Evolutionary conservation across 2,797 vertebrate species (phyloP), one percentile per base, ranked within the genome.

Genomic region (Lateolabrax maculatus): DNA sequence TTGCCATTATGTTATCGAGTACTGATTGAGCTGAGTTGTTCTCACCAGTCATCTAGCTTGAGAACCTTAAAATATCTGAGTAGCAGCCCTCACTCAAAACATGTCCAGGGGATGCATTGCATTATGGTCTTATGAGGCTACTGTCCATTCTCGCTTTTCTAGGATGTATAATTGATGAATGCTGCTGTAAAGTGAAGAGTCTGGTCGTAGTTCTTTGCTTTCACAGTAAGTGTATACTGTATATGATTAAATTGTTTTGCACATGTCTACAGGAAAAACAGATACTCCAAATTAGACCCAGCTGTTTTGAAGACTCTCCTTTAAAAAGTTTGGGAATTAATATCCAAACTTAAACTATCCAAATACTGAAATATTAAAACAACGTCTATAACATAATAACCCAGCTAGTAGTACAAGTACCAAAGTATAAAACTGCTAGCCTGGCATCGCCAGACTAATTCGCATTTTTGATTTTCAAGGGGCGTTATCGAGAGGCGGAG

Each of bases 101-200:
- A 44, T 44, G 15, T 73, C 25, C 25, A 2, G 13, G 18, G n/a
- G 21, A 29, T 74, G 34, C 25, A 34, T 27, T 61, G 27, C 46
- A 68, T 61, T 64, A 31, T 55, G 39, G 15, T 25, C 39, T 74
- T 18, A 48, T n/a, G 31, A 57, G 23, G 41, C 23, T 57, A 19
- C 41, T 39, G 39, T 56, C n/a, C 56, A 48, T 27, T 46, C 21
- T 43, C 2, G 7, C n/a, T 37, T 48, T 37, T 64, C 52, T 48
- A 11, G 21, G 15, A 16, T 52, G 19, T n/a, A 25, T 62, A 25
- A 36, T 13, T n/a, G 19, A 53, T 43, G 11, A 36, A 51, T 53
- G 37, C 53, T 2, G 1, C 37, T 44, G 27, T 39, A 48, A 39
- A 43, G 9, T 61, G 43, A 56, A 31, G 31, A 48, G 8, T 6